Percentiles rank a stretch among this genome's conserved stretches.
Evolutionary conservation across 2,888 invertebrate species (phyloP).

Genomic region (Ethmia dodecea): DNA sequence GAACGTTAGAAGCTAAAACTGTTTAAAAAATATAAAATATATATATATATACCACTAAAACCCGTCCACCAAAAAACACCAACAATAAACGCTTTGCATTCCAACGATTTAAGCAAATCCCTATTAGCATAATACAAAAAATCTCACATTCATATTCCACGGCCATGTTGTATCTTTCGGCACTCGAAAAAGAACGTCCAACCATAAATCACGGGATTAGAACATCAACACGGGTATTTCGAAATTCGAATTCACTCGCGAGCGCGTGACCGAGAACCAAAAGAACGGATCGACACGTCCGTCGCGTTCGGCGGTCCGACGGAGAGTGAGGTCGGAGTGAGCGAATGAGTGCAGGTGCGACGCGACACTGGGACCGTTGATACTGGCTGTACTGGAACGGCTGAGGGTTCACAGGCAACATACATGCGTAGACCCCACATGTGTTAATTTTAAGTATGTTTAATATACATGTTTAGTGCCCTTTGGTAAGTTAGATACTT

Average conservation of each 20-base stretch:
- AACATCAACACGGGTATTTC: conserved; percentile 42
- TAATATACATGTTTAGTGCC: no score
- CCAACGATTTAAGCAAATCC: conserved; percentile 17
- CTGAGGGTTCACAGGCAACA: no score
- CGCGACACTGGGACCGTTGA: neutral
- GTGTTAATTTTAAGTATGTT: no score
- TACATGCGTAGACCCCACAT: no score
- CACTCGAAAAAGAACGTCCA: conserved; percentile 38
- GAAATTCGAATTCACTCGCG: conserved; percentile 26
- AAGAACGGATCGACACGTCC: conserved; percentile 32
- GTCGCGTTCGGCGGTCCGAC: conserved; percentile 35
- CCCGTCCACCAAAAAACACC: no score
- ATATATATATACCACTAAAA: no score
- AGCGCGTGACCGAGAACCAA: conserved; percentile 16
- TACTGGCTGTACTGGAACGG: no score
- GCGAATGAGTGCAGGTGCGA: conserved; percentile 49
- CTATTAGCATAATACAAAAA: conserved; percentile 40
- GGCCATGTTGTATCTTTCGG: conserved; percentile 35
- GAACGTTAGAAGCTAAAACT: no score
- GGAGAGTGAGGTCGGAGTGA: no score
- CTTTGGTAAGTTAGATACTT: no score
- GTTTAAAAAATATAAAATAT: no score
- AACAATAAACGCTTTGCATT: no score
- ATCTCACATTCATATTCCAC: conserved; percentile 54
- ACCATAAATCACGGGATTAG: conserved; percentile 50